Base-by-base conservation (phyloP, 2,113 vertebrate species). In the Bubo blakistoni region DNA sequence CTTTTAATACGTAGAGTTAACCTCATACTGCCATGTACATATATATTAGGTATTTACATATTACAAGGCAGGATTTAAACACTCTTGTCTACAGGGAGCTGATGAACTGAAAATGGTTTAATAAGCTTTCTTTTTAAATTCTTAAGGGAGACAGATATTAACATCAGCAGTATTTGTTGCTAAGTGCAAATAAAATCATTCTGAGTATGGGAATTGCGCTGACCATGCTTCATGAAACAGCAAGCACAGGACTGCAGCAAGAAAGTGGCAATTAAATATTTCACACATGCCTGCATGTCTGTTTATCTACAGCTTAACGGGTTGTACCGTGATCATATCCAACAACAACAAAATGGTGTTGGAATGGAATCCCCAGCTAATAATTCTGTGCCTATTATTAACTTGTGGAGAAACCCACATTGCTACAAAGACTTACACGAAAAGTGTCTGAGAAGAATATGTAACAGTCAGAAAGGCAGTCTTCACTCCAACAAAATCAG, bases 101-200 rank as follows among this genome's bases (percentile, higher is more conserved):
- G 96, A 95, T 79, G 88, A 96, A 82, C 78, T n/a, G 82, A 95
- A 86, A 96, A 91, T 76, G 65, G 55, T 94, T 96, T 95, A 96
- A 95, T 92, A 93, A 94, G 87, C 65, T 91, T 97, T 95, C 94
- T 92, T 89, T 97, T 76, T 29, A 78, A 76, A 81, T 81, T 83
- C 96, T 96, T 94, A 17, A 38, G 89, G 67, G 92, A 96, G 83
- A 55, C 47, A 70, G 88, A 92, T 96, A 92, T 92, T 94, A 95
- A n/a, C 91, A 96, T 97, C 92, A 96, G 82, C 77, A 90, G 65
- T 97, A 81, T 96, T 78, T 92, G 91, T 83, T 97, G 86, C 86
- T 90, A 94, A 97, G 97, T 85, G 92, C 89, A 97, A 97, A 97
- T 82, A 94, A 95, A 97, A 90, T 81, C 90, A 79, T 49, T 95